Evolutionary conservation across 2,888 invertebrate genomes (phyloP).

Genomic region (Andrena bicolor): DNA sequence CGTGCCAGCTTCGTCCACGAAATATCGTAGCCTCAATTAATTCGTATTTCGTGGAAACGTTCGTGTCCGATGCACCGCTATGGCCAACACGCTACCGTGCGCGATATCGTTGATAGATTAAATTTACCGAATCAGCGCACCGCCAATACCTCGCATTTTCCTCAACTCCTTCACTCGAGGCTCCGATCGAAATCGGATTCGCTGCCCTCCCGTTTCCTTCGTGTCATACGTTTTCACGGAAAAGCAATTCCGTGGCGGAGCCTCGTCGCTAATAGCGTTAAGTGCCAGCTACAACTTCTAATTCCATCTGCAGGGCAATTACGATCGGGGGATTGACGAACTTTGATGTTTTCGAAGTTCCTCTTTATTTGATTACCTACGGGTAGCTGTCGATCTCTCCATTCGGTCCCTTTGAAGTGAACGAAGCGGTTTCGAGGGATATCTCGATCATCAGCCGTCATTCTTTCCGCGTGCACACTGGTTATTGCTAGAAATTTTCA

Average conservation of each 20-base stretch:
- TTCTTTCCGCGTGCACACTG: not conserved
- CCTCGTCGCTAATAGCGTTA: conserved; percentile 1
- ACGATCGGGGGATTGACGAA: conserved; percentile 22
- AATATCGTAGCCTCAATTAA: conserved; percentile 8
- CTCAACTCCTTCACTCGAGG: not conserved
- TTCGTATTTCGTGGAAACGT: not conserved
- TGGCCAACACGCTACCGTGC: not conserved
- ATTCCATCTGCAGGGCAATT: conserved; percentile 12
- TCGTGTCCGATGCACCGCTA: not conserved
- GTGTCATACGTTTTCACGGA: not conserved
- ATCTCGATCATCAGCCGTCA: not conserved
- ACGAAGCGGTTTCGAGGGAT: not conserved
- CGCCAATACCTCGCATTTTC: not conserved
- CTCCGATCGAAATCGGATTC: not conserved
- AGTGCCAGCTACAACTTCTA: conserved; percentile 14
- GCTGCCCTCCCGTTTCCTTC: not conserved
- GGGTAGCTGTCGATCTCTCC: not conserved
- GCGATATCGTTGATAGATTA: not conserved
- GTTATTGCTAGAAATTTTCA: not conserved
- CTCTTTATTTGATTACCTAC: not conserved
- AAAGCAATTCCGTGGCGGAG: not conserved
- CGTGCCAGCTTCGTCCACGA: conserved; percentile 5
- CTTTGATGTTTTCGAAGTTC: conserved; percentile 13
- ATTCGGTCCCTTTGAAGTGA: not conserved
- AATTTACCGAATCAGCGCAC: not conserved